Conservation (phyloP, 2,797 vertebrate species). For the Vireo griseus region DNA sequence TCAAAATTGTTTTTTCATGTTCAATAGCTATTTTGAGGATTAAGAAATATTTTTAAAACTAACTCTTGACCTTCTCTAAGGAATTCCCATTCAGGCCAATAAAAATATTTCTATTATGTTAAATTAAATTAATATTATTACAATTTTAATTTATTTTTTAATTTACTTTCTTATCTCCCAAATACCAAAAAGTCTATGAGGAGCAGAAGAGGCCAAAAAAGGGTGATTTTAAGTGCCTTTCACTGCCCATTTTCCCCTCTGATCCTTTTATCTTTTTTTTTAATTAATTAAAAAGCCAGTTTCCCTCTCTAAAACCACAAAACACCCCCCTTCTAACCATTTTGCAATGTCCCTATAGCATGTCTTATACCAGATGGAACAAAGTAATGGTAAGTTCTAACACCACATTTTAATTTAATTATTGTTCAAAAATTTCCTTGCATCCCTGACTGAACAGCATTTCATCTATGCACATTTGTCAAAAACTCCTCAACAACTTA, state of each 20-base stretch:
- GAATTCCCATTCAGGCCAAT: neutral
- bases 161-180: neutral
- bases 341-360: neutral
- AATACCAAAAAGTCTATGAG: neutral
- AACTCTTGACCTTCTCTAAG: neutral
- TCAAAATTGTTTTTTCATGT: neutral
- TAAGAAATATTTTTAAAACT: neutral
- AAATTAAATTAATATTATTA: neutral
- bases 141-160: neutral
- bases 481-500: neutral
- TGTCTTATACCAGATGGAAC: neutral
- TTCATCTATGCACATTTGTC: neutral
- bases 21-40: neutral
- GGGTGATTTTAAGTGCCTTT: neutral
- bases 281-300: neutral
- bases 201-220: neutral
- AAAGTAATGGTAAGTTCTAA: neutral
- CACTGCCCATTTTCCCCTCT: neutral
- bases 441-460: neutral
- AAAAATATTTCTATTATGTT: neutral
- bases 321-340: neutral
- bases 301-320: neutral
- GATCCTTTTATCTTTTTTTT: neutral
- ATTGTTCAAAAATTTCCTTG: neutral
- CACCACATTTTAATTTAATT: neutral